Evolutionary conservation across 2,113 vertebrate genomes (phyloP), one percentile per base, ranked within the genome.

Genomic region (Chamaetylas fuelleborni): DNA sequence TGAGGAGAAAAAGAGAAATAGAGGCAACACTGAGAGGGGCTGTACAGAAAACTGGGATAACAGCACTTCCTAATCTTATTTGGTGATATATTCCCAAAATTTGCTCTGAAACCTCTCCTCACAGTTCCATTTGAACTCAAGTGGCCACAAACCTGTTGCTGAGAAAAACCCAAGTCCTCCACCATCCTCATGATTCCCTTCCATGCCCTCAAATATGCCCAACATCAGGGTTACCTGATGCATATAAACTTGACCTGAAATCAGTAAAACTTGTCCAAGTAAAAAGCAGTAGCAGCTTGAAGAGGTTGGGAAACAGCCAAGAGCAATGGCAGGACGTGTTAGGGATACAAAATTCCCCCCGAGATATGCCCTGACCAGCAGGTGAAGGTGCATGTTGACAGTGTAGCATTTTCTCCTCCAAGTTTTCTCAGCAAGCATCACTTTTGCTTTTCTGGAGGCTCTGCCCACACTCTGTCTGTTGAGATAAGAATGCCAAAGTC

Each of bases 171-270:
- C 22, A 17, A 53, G 16, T 77, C n/a, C 26, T 22, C 23, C 5
- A 9, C 48, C 9, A 20, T 65, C 60, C 19, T 50, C 26, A 5
- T 47, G 3, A 33, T n/a, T 64, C 67, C 61, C 42, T 79, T 61
- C 29, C 17, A 0, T 18, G 25, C 9, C 11, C 8, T 17, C 4
- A 14, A 12, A 29, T 6, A 12, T 3, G 2, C 23, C 36, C 7
- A 48, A 6, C 19, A 6, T 14, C 6, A 4, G n/a, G 24, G 38
- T 64, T n/a, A 64, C 9, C 40, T 42, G 38, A 40, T 42, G 31
- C 20, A 18, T n/a, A 4, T 3, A 54, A 66, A 16, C 17, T 56
- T 56, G 19, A 64, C 38, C 29, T 74, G 24, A 79, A 48, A 69
- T 33, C 16, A 48, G 24, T 26, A 36, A 56, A 62, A 56, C 14